These are phyloP conservation scores for Syngnathoides biaculeatus DNA, from an alignment of 2,113 vertebrate genomes.

Conservation along the genomic window DNA sequence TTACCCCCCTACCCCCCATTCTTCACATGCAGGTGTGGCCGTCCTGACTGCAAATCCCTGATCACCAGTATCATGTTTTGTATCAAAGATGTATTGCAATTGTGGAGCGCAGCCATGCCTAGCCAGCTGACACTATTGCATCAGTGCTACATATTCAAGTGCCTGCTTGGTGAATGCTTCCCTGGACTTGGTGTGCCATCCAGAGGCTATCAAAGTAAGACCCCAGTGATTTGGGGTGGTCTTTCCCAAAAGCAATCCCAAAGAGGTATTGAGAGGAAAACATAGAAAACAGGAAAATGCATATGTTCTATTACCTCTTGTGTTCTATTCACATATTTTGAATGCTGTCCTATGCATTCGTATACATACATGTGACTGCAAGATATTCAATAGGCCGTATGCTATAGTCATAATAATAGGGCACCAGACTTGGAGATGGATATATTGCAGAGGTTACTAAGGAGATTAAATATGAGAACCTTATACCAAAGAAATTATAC, in stretches of 20 bases:
- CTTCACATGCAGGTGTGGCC: too few relatives aligned
- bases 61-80: constrained; percentile 13
- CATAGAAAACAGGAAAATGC: not conserved
- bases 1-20: too few relatives aligned
- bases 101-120: constrained; percentile 34
- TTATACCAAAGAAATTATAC: not conserved
- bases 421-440: not conserved
- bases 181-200: constrained; percentile 73
- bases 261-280: not conserved
- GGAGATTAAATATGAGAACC: not conserved
- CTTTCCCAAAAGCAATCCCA: not conserved
- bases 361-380: not conserved
- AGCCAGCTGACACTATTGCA: constrained; percentile 28
- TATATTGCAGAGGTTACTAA: not conserved
- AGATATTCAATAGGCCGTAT: not conserved
- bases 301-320: not conserved
- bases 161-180: constrained; percentile 34
- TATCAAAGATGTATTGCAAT: constrained; percentile 26
- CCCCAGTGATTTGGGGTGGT: constrained; percentile 15
- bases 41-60: not conserved
- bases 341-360: not conserved
- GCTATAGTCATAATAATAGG: not conserved
- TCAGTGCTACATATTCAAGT: constrained; percentile 23
- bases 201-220: constrained; percentile 59
- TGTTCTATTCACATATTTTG: not conserved